Conservation (phyloP, 2,113 vertebrate species). For the Sphaerodactylus townsendi region DNA sequence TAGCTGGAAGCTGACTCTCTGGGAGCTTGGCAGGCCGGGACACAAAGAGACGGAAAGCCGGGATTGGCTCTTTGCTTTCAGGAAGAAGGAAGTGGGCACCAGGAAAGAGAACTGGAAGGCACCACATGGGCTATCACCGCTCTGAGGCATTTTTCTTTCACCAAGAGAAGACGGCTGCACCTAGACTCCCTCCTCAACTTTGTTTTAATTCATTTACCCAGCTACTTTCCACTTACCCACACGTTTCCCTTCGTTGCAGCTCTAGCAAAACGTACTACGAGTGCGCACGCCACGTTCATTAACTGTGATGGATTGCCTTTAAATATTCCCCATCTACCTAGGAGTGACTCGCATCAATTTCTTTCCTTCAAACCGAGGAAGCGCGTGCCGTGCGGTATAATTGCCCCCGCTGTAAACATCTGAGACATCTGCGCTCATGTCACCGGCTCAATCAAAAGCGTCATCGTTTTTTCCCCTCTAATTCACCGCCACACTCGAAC, state of each 20-base stretch:
- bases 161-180: too few species aligned
- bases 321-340: neutral
- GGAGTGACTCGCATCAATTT: neutral
- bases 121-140: too few species aligned
- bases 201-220: neutral
- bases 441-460: slow-evolving; percentile 7
- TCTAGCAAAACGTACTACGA: neutral
- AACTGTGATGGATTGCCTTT: neutral
- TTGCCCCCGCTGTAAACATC: slow-evolving; percentile 44
- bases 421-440: slow-evolving; percentile 46
- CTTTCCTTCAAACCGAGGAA: neutral
- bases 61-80: too few species aligned
- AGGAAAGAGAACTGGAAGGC: too few species aligned
- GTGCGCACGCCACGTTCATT: too few species aligned
- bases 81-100: too few species aligned
- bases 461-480: slow-evolving; percentile 3
- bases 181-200: too few species aligned
- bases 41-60: too few species aligned
- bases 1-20: too few species aligned
- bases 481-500: slow-evolving; percentile 38
- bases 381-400: slow-evolving; percentile 39
- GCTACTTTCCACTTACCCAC: neutral
- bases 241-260: neutral
- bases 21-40: too few species aligned
- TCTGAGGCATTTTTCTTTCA: too few species aligned